These are phyloP conservation scores for Sminthurides aquaticus DNA, from an alignment of 2,888 invertebrate genomes.

Conservation along the genomic window DNA sequence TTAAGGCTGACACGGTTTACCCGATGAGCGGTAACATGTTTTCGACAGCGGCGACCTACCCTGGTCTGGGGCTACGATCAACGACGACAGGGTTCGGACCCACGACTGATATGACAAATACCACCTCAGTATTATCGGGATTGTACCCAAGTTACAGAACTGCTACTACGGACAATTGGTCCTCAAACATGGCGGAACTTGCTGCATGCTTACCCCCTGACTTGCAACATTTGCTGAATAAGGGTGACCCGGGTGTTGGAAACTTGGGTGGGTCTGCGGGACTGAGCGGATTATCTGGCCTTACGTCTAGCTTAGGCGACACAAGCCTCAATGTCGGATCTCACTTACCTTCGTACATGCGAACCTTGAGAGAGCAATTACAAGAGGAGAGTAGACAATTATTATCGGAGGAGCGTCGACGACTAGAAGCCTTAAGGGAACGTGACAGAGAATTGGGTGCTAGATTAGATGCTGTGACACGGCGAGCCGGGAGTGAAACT, in stretches of 20 bases:
- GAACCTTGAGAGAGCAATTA: constrained; percentile 45
- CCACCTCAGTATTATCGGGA: constrained; percentile 44
- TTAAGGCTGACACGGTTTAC: constrained; percentile 43
- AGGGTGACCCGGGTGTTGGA: constrained; percentile 32
- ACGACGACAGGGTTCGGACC: constrained; percentile 41
- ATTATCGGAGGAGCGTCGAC: constrained; percentile 45
- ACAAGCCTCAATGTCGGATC: constrained; percentile 36
- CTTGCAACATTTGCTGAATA: constrained; percentile 46
- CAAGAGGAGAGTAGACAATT: constrained; percentile 44
- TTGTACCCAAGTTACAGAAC: constrained; percentile 44
- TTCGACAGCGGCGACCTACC: constrained; percentile 40
- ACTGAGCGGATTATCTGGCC: constrained; percentile 34
- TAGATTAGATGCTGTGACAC: constrained; percentile 43
- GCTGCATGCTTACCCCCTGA: constrained; percentile 49
- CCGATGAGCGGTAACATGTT: constrained; percentile 42
- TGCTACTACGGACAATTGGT: constrained; percentile 41
- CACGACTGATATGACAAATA: constrained; percentile 41
- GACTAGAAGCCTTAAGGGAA: constrained; percentile 45
- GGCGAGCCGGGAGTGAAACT: constrained; percentile 41
- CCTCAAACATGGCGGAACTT: constrained; percentile 45
- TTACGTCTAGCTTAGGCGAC: constrained; percentile 36
- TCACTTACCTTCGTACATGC: constrained; percentile 45
- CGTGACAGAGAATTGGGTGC: constrained; percentile 45
- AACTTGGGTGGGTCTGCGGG: constrained; percentile 34
- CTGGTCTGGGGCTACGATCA: constrained; percentile 44